Conservation (phyloP, 2,888 invertebrate species). For the Agrenia bidenticulata region DNA sequence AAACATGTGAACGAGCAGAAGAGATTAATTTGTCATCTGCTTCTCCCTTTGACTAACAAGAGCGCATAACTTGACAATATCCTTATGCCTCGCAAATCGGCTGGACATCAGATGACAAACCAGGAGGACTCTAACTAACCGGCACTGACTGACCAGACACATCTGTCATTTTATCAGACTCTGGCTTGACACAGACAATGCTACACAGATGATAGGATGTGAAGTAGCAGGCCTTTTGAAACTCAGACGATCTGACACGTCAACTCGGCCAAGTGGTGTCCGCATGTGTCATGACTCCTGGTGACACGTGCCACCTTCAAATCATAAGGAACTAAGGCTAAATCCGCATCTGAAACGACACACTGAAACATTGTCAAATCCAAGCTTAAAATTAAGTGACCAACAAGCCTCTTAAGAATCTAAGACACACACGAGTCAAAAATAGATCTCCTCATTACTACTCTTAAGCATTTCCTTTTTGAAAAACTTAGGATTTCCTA, state of each 20-base stretch:
- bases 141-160: no score
- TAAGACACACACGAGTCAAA: background rate
- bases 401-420: background rate
- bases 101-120: constrained; percentile 6
- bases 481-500: no score
- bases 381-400: background rate
- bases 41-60: constrained; percentile 2
- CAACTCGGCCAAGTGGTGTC: constrained; percentile 1
- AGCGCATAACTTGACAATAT: background rate
- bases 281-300: constrained; percentile 8
- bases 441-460: no score
- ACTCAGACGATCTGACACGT: no score
- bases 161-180: no score
- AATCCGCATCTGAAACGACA: background rate
- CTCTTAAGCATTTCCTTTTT: no score
- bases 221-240: no score
- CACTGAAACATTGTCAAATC: background rate
- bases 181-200: no score
- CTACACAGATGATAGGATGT: no score
- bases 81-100: background rate
- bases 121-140: no score
- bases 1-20: background rate
- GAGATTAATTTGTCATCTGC: constrained; percentile 21
- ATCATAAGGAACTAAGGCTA: constrained; percentile 1
- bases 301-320: constrained; percentile 6